phyloP scores from a whole-genome alignment of 2,888 invertebrate species.

The Mythimna vitellina region DNA sequence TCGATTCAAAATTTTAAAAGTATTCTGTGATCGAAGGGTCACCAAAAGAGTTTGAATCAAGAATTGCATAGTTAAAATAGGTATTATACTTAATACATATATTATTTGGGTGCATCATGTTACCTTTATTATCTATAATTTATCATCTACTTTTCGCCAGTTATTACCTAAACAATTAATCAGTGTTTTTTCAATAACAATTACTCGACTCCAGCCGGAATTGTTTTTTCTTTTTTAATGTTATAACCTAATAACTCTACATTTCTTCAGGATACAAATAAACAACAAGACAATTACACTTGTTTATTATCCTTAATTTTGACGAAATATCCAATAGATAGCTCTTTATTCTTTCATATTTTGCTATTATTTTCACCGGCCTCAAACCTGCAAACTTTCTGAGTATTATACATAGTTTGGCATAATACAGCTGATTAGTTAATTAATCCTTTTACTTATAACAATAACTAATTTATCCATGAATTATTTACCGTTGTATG shows the following conservation, averaged over 20 bases:
- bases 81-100: background rate
- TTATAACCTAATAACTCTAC: too few relatives aligned
- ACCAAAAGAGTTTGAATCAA: background rate
- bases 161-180: too few relatives aligned
- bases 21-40: background rate
- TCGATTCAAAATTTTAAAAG: background rate
- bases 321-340: background rate
- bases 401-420: background rate
- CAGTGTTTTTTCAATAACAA: too few relatives aligned
- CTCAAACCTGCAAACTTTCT: background rate
- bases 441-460: background rate
- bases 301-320: background rate
- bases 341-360: background rate
- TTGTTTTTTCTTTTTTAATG: too few relatives aligned
- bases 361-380: background rate
- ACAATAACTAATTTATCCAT: slow-evolving; percentile 1
- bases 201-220: too few relatives aligned
- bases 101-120: background rate
- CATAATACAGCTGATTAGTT: too few relatives aligned
- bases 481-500: slow-evolving; percentile 20
- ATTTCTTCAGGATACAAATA: background rate
- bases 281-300: background rate
- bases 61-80: too few relatives aligned
- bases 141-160: background rate
- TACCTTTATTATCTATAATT: background rate